Evolutionary conservation across 2,113 vertebrate species (phyloP).

Genomic region (Raja brachyura): DNA sequence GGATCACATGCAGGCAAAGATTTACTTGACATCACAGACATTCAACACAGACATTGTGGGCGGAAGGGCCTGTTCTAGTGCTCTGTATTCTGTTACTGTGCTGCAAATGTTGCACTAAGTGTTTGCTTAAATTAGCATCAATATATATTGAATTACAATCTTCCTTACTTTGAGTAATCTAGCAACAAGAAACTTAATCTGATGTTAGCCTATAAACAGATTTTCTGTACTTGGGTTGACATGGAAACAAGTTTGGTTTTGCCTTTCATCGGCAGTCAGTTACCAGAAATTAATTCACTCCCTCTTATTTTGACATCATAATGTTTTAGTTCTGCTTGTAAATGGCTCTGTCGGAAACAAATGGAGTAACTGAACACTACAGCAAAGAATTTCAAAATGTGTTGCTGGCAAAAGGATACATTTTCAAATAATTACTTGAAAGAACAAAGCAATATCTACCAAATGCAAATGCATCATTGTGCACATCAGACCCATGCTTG

Average conservation of each 20-base stretch:
- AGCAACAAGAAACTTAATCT: background rate
- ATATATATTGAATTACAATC: background rate
- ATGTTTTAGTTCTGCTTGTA: background rate
- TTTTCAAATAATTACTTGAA: background rate
- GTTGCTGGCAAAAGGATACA: background rate
- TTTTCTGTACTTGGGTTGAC: background rate
- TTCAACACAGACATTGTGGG: no score
- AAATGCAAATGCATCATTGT: background rate
- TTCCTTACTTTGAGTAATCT: background rate
- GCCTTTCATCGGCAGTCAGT: background rate
- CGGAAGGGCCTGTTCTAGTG: no score
- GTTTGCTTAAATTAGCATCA: background rate
- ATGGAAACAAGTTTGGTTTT: conserved; percentile 1
- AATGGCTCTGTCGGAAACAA: background rate
- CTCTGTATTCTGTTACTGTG: background rate
- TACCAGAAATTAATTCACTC: background rate
- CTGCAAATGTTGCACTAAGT: background rate
- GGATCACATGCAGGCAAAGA: no score
- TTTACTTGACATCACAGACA: no score
- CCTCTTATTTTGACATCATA: background rate
- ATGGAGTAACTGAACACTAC: background rate
- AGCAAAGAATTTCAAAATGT: background rate
- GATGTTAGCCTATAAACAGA: background rate
- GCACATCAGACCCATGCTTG: no score
- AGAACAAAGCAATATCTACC: background rate